Evolutionary conservation across 2,113 vertebrate genomes (phyloP), one percentile per base, ranked within the genome.

Genomic region (Dascyllus trimaculatus): DNA sequence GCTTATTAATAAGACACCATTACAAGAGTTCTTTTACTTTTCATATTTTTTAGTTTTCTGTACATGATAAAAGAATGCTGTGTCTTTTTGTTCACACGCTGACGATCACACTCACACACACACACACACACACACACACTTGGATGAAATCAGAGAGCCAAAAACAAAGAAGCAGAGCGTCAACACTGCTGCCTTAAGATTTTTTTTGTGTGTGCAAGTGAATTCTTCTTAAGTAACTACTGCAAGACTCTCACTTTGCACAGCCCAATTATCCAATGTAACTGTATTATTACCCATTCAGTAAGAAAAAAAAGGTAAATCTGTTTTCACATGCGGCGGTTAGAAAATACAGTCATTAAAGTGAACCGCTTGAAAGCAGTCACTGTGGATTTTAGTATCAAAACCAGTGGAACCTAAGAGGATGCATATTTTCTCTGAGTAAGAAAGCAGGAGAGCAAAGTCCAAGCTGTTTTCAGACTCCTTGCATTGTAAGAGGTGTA

Each of bases 1-100:
- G 89, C 81, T 84, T 75, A 87, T 88, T 82, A 72, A 75, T 69
- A 65, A 71, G 71, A 85, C 71, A 70, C 71, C 14, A 56, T 78
- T 69, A 81, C 52, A 80, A 76, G 17, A 75, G 46, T 48, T 68
- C 25, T 84, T 69, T 73, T 56, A 67, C 24, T 80, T 85, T 75
- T 70, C 18, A 4, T 76, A 49, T 62, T 82, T n/a, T 51, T 78
- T 18, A 60, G 9, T 66, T 68, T 63, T 86, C 66, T 91, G 72
- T 87, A 90, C 86, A 92, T n/a, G 45, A 72, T 75, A 70, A 85
- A 75, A 74, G 24, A 73, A 82, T 29, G 21, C 67, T 49, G 58
- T 76, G 40, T 82, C 71, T 84, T 19, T 72, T 84, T 19, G 25
- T 71, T 52, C 70, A 74, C 70, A 67, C 71, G 22, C 52, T 62